Percentiles rank a stretch among this genome's conserved stretches.
phyloP scores from a whole-genome alignment of 2,113 vertebrate species.

The Redunca redunca region DNA sequence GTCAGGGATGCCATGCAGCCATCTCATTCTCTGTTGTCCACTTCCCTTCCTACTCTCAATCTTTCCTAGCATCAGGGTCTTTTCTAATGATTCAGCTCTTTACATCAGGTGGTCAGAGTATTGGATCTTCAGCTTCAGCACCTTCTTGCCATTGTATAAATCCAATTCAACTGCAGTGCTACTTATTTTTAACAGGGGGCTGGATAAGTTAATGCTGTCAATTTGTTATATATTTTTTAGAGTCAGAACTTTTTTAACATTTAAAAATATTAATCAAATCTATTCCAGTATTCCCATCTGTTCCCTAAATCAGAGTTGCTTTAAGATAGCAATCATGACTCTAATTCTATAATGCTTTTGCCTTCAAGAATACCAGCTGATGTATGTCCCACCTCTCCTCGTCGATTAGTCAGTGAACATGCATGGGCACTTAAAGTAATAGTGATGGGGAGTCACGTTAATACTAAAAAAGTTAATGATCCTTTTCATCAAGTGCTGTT shows the following conservation, averaged over 20 bases:
- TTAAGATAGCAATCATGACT: constrained; percentile 29
- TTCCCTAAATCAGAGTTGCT: constrained; percentile 24
- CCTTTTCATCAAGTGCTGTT: constrained; percentile 48
- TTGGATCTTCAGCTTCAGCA: background rate
- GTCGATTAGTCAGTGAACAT: constrained; percentile 35
- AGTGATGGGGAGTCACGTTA: background rate
- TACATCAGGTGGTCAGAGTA: background rate
- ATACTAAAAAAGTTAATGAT: constrained; percentile 55
- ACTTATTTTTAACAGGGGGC: background rate
- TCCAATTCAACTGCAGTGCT: background rate
- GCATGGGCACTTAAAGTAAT: background rate
- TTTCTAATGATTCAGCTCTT: background rate
- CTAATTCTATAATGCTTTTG: background rate
- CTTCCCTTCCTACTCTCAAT: background rate
- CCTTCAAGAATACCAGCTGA: constrained; percentile 17
- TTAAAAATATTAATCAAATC: constrained; percentile 64
- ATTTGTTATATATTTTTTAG: constrained; percentile 27
- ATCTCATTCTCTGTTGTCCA: background rate
- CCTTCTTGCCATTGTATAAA: background rate
- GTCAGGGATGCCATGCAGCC: background rate
- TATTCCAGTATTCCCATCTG: constrained; percentile 59
- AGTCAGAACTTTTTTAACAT: constrained; percentile 41
- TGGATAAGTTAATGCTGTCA: constrained; percentile 27
- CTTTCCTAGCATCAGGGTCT: background rate
- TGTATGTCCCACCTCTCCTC: background rate